These are phyloP conservation scores for Hycleus phaleratus DNA, from an alignment of 1,140 invertebrate species.

Conservation along the genomic window DNA sequence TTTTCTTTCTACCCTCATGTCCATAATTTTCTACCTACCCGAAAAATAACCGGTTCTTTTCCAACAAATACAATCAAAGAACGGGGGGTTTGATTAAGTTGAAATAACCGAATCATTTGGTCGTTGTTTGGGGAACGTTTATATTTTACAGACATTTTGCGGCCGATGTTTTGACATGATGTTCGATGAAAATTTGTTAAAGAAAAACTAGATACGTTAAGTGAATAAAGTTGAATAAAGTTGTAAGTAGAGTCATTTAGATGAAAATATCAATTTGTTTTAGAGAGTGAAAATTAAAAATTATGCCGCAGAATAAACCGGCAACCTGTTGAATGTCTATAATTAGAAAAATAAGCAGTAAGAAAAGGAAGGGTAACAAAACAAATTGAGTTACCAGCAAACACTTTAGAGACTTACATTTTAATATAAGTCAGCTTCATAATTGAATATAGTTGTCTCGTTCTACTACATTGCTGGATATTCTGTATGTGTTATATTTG, in stretches of 20 bases:
- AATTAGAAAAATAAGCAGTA: slow-evolving; percentile 28
- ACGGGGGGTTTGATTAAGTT: slow-evolving; percentile 18
- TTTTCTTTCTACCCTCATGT: background rate
- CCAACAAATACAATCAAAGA: background rate
- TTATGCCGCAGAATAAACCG: slow-evolving; percentile 23
- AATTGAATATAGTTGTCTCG: slow-evolving; percentile 23
- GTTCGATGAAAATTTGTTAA: too few species aligned
- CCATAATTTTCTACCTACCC: background rate
- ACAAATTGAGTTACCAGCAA: slow-evolving; percentile 32
- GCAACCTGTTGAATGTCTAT: slow-evolving; percentile 29
- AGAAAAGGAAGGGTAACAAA: slow-evolving; percentile 26
- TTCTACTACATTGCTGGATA: slow-evolving; percentile 3
- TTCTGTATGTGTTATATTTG: background rate
- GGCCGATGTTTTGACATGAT: too few species aligned
- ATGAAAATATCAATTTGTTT: slow-evolving; percentile 13
- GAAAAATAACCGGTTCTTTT: slow-evolving; percentile 2
- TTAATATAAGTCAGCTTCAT: slow-evolving; percentile 27
- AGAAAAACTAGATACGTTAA: too few species aligned
- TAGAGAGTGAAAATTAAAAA: slow-evolving; percentile 29
- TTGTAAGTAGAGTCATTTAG: too few species aligned
- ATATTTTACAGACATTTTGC: background rate
- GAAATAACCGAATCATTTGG: slow-evolving; percentile 18
- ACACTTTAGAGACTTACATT: slow-evolving; percentile 30
- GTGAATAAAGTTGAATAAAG: too few species aligned
- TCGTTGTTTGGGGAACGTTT: slow-evolving; percentile 2